Conservation (phyloP, 2,888 invertebrate genomes). For the Ophraella communa region DNA sequence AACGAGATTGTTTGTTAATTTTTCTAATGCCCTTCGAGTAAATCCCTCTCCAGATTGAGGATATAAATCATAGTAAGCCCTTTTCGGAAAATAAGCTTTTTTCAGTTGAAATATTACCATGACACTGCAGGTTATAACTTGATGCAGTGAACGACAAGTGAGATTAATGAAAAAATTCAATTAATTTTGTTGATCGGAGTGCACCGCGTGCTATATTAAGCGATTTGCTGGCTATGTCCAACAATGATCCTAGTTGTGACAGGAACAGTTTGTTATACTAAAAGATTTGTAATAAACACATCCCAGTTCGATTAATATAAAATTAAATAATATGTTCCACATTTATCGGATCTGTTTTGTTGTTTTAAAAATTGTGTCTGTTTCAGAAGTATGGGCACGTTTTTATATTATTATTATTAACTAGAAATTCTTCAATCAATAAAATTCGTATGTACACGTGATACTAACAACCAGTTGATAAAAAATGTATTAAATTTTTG, state of each 20-base stretch:
- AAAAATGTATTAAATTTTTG: too few relatives aligned
- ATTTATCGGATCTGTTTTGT: too few relatives aligned
- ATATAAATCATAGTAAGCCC: constrained; percentile 19
- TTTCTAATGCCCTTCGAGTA: constrained; percentile 23
- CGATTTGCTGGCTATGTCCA: constrained; percentile 19
- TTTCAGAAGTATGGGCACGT: too few relatives aligned
- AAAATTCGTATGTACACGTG: too few relatives aligned
- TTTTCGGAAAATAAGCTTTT: constrained; percentile 34
- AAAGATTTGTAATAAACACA: not conserved
- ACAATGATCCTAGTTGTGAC: not conserved
- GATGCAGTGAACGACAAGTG: constrained; percentile 45
- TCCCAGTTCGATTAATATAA: not conserved
- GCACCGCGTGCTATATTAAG: constrained; percentile 27
- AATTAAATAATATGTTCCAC: too few relatives aligned
- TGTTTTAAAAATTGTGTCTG: too few relatives aligned
- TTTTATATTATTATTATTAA: too few relatives aligned
- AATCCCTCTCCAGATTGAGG: constrained; percentile 19
- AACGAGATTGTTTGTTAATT: constrained; percentile 29
- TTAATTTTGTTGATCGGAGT: constrained; percentile 41
- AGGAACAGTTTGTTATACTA: not conserved
- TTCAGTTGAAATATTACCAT: constrained; percentile 32
- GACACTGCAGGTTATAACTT: constrained; percentile 38
- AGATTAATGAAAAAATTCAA: constrained; percentile 51
- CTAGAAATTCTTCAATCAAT: too few relatives aligned
- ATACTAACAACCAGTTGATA: too few relatives aligned